These are phyloP conservation scores for Pelecanoides urinatrix DNA, from an alignment of 2,113 vertebrate species.

Conservation along the genomic window DNA sequence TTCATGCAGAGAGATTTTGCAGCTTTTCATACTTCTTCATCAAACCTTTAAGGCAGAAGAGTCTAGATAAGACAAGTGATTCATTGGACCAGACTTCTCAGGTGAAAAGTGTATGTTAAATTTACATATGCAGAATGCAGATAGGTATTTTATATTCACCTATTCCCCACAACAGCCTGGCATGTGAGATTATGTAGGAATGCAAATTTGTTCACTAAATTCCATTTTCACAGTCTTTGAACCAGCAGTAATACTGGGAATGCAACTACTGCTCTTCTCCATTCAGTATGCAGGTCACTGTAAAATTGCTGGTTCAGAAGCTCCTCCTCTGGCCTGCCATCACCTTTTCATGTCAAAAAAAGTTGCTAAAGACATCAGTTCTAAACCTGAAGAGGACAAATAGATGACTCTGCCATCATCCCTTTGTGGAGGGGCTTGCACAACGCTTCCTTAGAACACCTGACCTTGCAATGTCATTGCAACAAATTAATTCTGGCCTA, in stretches of 20 bases:
- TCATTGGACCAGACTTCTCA: not conserved
- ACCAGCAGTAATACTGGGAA: not conserved
- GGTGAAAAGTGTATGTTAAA: slow-evolving; percentile 27
- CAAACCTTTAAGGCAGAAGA: slow-evolving; percentile 6
- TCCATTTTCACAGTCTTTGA: slow-evolving; percentile 22
- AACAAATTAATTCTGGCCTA: slow-evolving; percentile 57
- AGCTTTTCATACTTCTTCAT: not conserved
- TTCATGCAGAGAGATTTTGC: slow-evolving; percentile 5
- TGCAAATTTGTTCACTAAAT: slow-evolving; percentile 20
- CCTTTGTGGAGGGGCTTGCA: not conserved
- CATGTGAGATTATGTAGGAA: not conserved
- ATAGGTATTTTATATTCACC: slow-evolving; percentile 18
- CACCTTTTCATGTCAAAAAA: slow-evolving; percentile 40
- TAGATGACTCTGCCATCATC: not conserved
- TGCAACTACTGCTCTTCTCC: not conserved
- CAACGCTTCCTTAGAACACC: not conserved
- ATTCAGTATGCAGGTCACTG: slow-evolving; percentile 27
- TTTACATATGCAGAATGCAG: not conserved
- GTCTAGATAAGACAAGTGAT: slow-evolving; percentile 25
- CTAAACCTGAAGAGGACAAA: slow-evolving; percentile 14
- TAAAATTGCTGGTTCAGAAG: slow-evolving; percentile 36
- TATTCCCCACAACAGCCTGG: not conserved
- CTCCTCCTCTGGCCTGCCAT: slow-evolving; percentile 21
- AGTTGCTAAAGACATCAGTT: slow-evolving; percentile 44
- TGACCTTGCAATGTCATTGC: slow-evolving; percentile 45